Percentiles rank a stretch among this genome's conserved stretches.
These are phyloP conservation scores for Theocolax elegans DNA, from an alignment of 1,140 invertebrate species.

Conservation along the genomic window DNA sequence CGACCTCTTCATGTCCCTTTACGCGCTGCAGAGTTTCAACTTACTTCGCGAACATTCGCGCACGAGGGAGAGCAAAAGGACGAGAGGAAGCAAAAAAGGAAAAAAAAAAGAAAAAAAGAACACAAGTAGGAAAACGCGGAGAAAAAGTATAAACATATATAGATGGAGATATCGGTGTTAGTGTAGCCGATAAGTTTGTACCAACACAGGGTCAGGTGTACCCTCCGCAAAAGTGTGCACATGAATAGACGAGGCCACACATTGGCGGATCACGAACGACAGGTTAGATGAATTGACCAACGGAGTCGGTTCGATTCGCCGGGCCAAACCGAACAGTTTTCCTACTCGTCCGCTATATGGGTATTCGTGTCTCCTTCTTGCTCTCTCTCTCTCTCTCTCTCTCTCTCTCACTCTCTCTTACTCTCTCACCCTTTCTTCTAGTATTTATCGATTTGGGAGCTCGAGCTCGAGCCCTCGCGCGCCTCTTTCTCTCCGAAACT, in stretches of 20 bases:
- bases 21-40: constrained; percentile 25
- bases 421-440: neutral
- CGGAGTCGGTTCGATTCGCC: constrained; percentile 1
- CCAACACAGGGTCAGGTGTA: constrained; percentile 29
- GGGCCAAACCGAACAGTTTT: constrained; percentile 1
- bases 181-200: constrained; percentile 19
- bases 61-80: neutral
- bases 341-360: neutral
- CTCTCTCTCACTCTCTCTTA: neutral
- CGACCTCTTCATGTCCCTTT: constrained; percentile 35
- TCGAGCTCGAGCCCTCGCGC: no score
- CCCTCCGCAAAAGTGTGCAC: constrained; percentile 15
- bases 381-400: neutral
- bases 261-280: neutral
- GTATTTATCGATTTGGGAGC: constrained; percentile 32
- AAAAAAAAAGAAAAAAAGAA: constrained; percentile 1
- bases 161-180: no score
- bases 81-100: neutral
- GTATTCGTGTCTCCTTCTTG: neutral
- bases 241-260: neutral
- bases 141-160: constrained; percentile 23
- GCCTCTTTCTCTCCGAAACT: no score
- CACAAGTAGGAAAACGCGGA: no score
- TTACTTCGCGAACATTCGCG: constrained; percentile 29
- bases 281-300: constrained; percentile 29